Conservation (phyloP, 2,113 vertebrate species). For the Oreamnos americanus region DNA sequence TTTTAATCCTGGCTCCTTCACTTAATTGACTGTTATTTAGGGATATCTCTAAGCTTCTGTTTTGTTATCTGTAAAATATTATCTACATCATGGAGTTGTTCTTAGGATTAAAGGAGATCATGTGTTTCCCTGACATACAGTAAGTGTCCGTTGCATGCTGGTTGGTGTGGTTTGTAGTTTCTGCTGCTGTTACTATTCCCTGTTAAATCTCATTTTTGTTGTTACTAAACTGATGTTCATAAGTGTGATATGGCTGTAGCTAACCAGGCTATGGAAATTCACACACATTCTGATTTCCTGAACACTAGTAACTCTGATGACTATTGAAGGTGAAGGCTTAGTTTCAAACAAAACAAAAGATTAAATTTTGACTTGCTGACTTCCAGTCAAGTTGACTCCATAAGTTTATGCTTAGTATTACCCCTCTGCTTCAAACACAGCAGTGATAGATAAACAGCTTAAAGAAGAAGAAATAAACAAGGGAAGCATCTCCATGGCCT, state of each 20-base stretch:
- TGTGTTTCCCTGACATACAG: background rate
- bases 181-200: background rate
- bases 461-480: background rate
- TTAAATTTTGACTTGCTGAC: conserved; percentile 6
- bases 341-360: conserved; percentile 48
- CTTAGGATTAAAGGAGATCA: background rate
- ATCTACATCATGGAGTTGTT: background rate
- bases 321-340: background rate
- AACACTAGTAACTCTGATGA: conserved; percentile 11
- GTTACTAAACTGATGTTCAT: background rate
- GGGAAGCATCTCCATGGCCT: background rate
- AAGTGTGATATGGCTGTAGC: conserved; percentile 1
- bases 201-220: conserved; percentile 5
- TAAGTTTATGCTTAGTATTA: background rate
- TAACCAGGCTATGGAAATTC: conserved; percentile 4
- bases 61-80: background rate
- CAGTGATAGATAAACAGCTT: background rate
- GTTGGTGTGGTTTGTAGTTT: background rate
- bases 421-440: background rate
- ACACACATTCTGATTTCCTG: conserved; percentile 19
- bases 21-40: background rate
- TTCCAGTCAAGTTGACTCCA: conserved; percentile 1
- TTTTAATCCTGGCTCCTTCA: background rate
- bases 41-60: background rate
- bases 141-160: background rate